These are phyloP conservation scores for Drosophila pseudoananassae DNA, from an alignment of 1,140 invertebrate species.

Conservation along the genomic window DNA sequence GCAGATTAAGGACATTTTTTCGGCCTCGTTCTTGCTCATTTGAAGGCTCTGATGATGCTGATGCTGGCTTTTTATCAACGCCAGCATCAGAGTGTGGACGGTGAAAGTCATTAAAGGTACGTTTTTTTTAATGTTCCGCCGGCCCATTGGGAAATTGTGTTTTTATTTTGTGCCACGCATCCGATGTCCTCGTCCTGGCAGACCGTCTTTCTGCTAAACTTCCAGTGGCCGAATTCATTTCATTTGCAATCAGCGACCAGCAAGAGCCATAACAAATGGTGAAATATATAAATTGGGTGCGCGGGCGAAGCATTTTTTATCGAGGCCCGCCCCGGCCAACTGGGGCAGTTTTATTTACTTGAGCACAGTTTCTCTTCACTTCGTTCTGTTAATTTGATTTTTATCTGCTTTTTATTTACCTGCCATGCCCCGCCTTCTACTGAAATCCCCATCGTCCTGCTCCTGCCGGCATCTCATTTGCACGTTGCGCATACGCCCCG, in stretches of 20 bases:
- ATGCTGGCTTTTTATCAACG: constrained; percentile 29
- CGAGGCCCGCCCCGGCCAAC: constrained; percentile 30
- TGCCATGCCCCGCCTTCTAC: constrained; percentile 21
- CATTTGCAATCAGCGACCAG: constrained; percentile 66
- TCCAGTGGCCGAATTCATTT: constrained; percentile 68
- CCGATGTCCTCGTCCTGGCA: constrained; percentile 14
- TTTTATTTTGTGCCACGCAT: constrained; percentile 49
- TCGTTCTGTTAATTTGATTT: constrained; percentile 79
- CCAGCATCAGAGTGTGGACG: constrained; percentile 13
- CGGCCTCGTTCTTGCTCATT: constrained; percentile 45
- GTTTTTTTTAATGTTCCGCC: constrained; percentile 63
- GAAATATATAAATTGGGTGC: constrained; percentile 76
- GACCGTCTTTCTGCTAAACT: constrained; percentile 19
- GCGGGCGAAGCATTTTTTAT: constrained; percentile 59
- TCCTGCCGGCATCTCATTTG: constrained; percentile 52
- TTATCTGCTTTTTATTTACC: constrained; percentile 79
- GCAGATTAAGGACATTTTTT: constrained; percentile 73
- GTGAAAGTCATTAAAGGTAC: constrained; percentile 72
- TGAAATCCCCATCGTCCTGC: background rate
- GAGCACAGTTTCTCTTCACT: constrained; percentile 53
- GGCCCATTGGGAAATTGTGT: constrained; percentile 61
- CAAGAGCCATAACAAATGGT: constrained; percentile 44
- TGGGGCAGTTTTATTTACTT: constrained; percentile 75
- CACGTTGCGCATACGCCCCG: constrained; percentile 61
- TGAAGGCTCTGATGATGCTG: constrained; percentile 24